Evolutionary conservation across 2,113 vertebrate genomes (phyloP), one percentile per base, ranked within the genome.

Genomic region (Sapayoa aenigma): DNA sequence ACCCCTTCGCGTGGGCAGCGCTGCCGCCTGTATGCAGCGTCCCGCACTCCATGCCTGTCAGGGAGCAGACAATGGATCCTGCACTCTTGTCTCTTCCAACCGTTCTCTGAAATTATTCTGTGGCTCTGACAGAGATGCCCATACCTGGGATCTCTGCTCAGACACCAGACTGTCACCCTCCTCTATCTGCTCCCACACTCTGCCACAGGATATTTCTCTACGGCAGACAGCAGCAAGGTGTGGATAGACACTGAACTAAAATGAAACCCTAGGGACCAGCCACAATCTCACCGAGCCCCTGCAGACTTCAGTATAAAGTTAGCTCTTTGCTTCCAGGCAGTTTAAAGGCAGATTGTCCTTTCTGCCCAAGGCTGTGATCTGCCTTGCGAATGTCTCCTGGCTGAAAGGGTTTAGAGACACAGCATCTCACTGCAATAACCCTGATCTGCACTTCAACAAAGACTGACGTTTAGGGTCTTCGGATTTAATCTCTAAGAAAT

Each of bases 241-340:
- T 2, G 42, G 49, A 5, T 52, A 6, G 3, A 3, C 0, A 2
- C 10, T 0, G 42, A 28, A 28, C 5, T 53, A n/a, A 30, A 25
- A 22, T 47, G 53, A 16, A 12, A 75, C n/a, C n/a, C n/a, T n/a
- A 75, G 42, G 75, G 24, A 47, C 20, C 4, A 2, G 33, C 9
- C 80, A 3, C 21, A 6, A 9, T 13, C 27, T 27, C 9, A 3
- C 0, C 3, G 59, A 2, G 12, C 35, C 33, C 30, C 68, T 10
- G 59, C 53, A 17, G 55, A 69, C 5, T 37, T 37, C 7, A 28
- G 44, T 42, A 1, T 30, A 0, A 56, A 16, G 20, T 53, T 39
- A 39, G 49, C 18, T 30, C 46, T 75, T 25, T 13, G 59, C n/a
- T 42, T 9, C 20, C 2, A 2, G 9, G 58, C 14, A 2, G 1